Base-by-base conservation (phyloP, 1,140 invertebrate genomes). In the Zophobas morio region DNA sequence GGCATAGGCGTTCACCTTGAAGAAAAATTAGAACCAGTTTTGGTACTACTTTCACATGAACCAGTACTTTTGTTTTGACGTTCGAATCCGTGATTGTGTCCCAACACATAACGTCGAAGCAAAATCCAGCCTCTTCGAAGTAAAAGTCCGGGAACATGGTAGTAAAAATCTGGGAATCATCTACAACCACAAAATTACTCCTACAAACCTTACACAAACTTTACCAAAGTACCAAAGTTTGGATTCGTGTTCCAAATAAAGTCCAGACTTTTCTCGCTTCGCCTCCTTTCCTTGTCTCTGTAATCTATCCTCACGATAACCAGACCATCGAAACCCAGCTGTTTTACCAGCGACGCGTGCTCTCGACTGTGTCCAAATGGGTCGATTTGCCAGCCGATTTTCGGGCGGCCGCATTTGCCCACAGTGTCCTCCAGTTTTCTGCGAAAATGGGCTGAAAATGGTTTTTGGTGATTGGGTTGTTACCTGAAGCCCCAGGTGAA, bases 71-170 rank as follows among this genome's bases (percentile, higher is more conserved):
- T 6, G 81, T 66, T 1, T 92, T 89, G 0, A 94, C 90, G 82
- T 96, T 96, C 1, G 88, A 87, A 79, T 94, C 92, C 2, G 94
- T 91, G 35, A 96, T 92, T 0, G 95, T 95, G 86, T 97, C 96
- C 0, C 84, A 79, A 83, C 96, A 98, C 0, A 93, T 86, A 0
- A 94, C 87, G 85, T 98, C 96, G 84, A 97, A 99, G 84, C 96
- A 98, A 86, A 96, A 98, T 0, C 95, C 96, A 2, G 90, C 89
- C 0, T 96, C 96, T 6, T 96, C 92, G 0, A 89, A 89, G 84
- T 98, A 98, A 1, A 88, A 91, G 33, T 96, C 95, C 83, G 89
- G 94, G 0, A 95, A 83, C 0, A 91, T 88, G 0, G 91, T 89
- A 0, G 94, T 94, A 70, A 95, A 95, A 32, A 66, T 20, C 42